Evolutionary conservation across 2,888 invertebrate species (phyloP), one percentile per base, ranked within the genome.

Genomic region (Cataglyphis livida): DNA sequence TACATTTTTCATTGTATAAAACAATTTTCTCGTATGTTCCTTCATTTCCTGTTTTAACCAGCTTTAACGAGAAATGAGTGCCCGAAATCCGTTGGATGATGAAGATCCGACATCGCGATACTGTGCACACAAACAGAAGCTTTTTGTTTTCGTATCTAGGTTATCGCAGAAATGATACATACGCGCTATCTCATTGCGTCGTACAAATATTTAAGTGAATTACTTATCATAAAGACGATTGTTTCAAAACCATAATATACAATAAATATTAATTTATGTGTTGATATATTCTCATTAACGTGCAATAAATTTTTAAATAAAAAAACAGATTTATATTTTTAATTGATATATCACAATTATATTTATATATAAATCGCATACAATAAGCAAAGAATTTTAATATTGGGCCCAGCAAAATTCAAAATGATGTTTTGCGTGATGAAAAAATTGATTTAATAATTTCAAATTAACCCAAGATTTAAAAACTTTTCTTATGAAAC

Each of bases 141-240:
- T 89, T 89, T 90, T 91, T 92, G 91, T 91, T 88, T 90, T 85
- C 83, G 82, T 81, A 91, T 92, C 91, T 91, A 84, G 92, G 92
- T 91, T 91, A 92, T 91, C 92, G 81, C 79, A 87, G 86, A 88
- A 90, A 91, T 87, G 90, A 89, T 89, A 90, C 87, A 81, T 85
- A 48, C 85, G 59, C 74, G 64, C 83, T 66, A 38, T 73, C 81
- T 86, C 84, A 83, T 84, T 84, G 85, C 78, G 57, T 82, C 68
- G 61, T 41, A 41, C 74, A 44, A 61, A 61, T 74, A 28, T 74
- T 61, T 62, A 62, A 59, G 28, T n/a, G 61, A 74, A 61, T 74
- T 32, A 71, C 12, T 9, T 21, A 35, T 4, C 61, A 5, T 35
- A 15, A 35, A 48, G 44, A 48, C 32, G 0, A 15, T 44, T 44